Conservation (phyloP, 2,888 invertebrate genomes). For the Cryptus armator region DNA sequence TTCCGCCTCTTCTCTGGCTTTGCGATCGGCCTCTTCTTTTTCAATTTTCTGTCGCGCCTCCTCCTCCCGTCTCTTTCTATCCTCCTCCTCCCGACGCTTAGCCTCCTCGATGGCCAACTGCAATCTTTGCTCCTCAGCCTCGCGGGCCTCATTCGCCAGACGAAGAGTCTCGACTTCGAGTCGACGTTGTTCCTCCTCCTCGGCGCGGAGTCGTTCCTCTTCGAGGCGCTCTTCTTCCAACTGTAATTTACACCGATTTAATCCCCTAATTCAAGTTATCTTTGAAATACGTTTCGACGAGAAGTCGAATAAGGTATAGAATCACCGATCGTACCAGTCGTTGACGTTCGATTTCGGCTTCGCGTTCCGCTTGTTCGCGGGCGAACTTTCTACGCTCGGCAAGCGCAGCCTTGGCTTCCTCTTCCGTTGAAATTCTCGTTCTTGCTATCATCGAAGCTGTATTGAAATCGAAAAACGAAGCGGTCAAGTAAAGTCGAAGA, state of each 20-base stretch:
- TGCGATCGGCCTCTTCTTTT: slow-evolving; percentile 92
- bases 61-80: slow-evolving; percentile 89
- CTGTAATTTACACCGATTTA: slow-evolving; percentile 68
- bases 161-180: slow-evolving; percentile 93
- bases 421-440: slow-evolving; percentile 93
- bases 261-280: not conserved
- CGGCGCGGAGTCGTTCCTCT: slow-evolving; percentile 89
- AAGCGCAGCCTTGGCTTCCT: slow-evolving; percentile 96
- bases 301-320: slow-evolving; percentile 15
- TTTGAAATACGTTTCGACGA: slow-evolving; percentile 2
- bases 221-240: slow-evolving; percentile 92
- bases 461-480: too few relatives aligned
- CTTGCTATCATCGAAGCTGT: slow-evolving; percentile 89
- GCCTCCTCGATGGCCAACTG: slow-evolving; percentile 90
- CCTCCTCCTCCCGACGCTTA: slow-evolving; percentile 92
- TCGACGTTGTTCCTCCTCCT: slow-evolving; percentile 94
- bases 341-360: slow-evolving; percentile 93
- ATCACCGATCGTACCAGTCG: slow-evolving; percentile 85
- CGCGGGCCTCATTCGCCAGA: slow-evolving; percentile 92
- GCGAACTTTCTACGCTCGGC: slow-evolving; percentile 95
- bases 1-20: slow-evolving; percentile 95
- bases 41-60: slow-evolving; percentile 88
- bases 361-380: slow-evolving; percentile 95
- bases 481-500: too few relatives aligned
- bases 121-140: slow-evolving; percentile 94